Evolutionary conservation across 2,113 vertebrate species (phyloP), one percentile per base, ranked within the genome.

Genomic region (Anguilla japonica): DNA sequence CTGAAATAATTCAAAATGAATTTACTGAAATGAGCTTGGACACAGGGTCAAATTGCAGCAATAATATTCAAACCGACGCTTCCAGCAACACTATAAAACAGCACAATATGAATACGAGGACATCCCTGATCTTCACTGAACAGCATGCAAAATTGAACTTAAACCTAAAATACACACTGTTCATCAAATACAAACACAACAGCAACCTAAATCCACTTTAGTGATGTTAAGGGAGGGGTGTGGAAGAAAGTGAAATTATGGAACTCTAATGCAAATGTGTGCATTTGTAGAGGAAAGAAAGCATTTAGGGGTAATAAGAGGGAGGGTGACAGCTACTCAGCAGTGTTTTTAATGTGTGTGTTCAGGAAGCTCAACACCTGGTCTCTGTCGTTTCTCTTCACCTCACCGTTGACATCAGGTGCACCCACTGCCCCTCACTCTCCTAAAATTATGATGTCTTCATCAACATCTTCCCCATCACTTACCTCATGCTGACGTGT

Each of bases 341-440:
- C 93, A 95, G 92, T 91, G 91, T 83, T 91, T 93, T 92, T 95
- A 96, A 97, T 95, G 94, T 96, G 95, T 97, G 93, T 97, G 95
- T 96, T 95, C 96, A 97, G 97, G 97, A 97, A 97, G 94, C 89
- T 89, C 92, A 96, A 97, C 97, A 98, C 95, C 98, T 98, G 98
- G 96, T 96, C 88, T 83, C 34, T 84, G 91, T 91, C 90, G 88
- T 83, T 90, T 89, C 92, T 93, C 94, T 93, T 93, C 93, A 93
- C 89, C 92, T 91, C 91, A 86, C 94, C 93, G 93, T 94, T 94
- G 81, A 57, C 89, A 91, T 91, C 91, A 93, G 81, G 90, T 91
- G 90, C 91, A 92, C 91, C 89, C 93, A 92, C 89, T 87, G 89
- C 75, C 92, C 94, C 87, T 94, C 95, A 91, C 93, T 95, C 92